Conservation (phyloP, 2,888 invertebrate species). For the Ptychoptera albimana region DNA sequence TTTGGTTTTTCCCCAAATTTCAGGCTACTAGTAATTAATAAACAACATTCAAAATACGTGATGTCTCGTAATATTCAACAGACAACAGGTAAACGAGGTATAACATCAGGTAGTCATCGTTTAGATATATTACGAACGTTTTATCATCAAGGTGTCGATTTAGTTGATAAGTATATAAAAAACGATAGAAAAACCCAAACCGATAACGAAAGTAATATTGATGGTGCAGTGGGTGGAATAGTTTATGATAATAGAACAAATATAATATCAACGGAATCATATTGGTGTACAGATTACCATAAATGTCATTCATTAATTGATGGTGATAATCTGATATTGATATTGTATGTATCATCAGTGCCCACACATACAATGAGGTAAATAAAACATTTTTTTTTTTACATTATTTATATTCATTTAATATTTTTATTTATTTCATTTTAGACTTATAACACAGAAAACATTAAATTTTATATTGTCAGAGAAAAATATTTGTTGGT, state of each 20-base stretch:
- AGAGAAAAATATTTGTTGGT: slow-evolving; percentile 59
- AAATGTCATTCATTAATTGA: slow-evolving; percentile 63
- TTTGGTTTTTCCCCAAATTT: slow-evolving; percentile 3
- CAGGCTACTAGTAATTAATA: slow-evolving; percentile 52
- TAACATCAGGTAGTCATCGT: slow-evolving; percentile 45
- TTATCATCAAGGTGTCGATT: slow-evolving; percentile 51
- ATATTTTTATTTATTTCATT: slow-evolving; percentile 5
- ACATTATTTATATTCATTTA: neutral
- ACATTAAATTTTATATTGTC: slow-evolving; percentile 42
- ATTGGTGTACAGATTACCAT: slow-evolving; percentile 75
- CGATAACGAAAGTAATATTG: slow-evolving; percentile 15
- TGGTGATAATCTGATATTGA: slow-evolving; percentile 51
- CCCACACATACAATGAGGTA: slow-evolving; percentile 60
- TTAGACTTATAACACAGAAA: slow-evolving; percentile 45
- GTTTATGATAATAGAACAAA: slow-evolving; percentile 5
- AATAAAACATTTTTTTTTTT: neutral
- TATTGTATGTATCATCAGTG: slow-evolving; percentile 54
- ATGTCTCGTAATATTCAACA: slow-evolving; percentile 51
- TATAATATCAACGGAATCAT: slow-evolving; percentile 37
- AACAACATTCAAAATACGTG: slow-evolving; percentile 47
- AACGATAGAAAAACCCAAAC: slow-evolving; percentile 14
- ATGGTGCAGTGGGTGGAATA: neutral
- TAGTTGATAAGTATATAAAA: slow-evolving; percentile 28
- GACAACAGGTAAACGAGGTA: slow-evolving; percentile 35
- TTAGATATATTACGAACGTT: slow-evolving; percentile 58